Evolutionary conservation across 2,797 vertebrate genomes (phyloP).

Genomic region (Petrocephalus sullivani): DNA sequence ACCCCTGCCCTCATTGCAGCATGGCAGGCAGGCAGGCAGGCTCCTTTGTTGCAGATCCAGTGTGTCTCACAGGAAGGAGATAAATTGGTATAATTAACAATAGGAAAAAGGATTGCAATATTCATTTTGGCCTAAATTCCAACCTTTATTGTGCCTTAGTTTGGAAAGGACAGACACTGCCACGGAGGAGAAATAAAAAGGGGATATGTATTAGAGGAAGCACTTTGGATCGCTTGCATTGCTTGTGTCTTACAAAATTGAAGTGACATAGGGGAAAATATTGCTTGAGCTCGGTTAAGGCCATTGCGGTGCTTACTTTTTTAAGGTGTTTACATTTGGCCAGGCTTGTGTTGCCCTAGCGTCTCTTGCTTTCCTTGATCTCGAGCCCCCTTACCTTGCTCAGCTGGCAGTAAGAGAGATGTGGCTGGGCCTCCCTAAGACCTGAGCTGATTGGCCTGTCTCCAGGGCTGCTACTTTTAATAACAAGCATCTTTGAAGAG

Average conservation of each 20-base stretch:
- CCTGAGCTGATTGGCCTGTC: conserved; percentile 28
- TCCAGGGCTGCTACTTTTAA: conserved; percentile 40
- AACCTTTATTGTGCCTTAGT: conserved; percentile 27
- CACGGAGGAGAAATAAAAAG: neutral
- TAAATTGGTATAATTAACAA: conserved; percentile 30
- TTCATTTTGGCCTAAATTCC: conserved; percentile 28
- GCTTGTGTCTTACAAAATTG: neutral
- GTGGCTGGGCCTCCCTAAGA: conserved; percentile 14
- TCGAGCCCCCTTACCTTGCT: neutral
- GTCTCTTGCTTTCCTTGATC: neutral
- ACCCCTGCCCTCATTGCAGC: conserved; percentile 59
- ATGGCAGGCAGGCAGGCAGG: conserved; percentile 48
- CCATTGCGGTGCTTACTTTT: neutral
- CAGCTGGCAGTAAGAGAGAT: conserved; percentile 19
- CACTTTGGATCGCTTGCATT: neutral
- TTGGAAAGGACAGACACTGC: neutral
- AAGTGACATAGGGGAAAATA: neutral
- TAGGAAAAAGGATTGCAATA: conserved; percentile 28
- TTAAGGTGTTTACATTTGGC: conserved; percentile 11
- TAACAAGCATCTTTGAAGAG: conserved; percentile 45
- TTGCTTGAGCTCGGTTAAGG: neutral
- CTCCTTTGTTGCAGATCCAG: conserved; percentile 53
- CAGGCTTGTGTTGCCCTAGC: neutral
- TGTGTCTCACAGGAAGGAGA: conserved; percentile 27
- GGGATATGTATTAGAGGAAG: neutral